phyloP scores from a whole-genome alignment of 2,797 vertebrate species.

The Ambastaia sidthimunki region DNA sequence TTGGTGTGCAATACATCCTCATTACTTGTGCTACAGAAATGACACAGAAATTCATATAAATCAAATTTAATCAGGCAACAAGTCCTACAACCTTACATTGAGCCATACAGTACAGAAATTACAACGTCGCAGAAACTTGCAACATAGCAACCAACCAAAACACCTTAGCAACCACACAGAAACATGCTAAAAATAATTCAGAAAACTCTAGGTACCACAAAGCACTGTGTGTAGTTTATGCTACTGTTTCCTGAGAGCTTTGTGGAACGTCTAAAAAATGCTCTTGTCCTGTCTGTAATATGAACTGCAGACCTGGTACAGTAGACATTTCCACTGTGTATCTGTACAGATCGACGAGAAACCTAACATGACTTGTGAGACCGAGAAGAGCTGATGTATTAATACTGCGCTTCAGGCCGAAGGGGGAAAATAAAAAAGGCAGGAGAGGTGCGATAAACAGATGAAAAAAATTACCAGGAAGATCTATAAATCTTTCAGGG shows the following conservation, averaged over 20 bases:
- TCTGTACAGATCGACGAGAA: background rate
- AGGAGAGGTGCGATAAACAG: conserved; percentile 19
- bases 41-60: too few species aligned
- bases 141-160: too few species aligned
- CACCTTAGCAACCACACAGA: too few species aligned
- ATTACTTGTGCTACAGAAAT: too few species aligned
- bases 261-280: background rate
- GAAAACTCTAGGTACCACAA: too few species aligned
- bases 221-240: background rate
- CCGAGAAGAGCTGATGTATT: background rate
- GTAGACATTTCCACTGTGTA: background rate
- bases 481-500: conserved; percentile 46
- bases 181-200: too few species aligned
- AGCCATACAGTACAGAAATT: too few species aligned
- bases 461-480: background rate
- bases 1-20: too few species aligned
- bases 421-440: background rate
- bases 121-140: too few species aligned
- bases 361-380: background rate
- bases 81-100: too few species aligned
- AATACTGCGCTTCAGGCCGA: background rate
- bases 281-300: background rate
- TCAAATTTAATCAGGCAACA: too few species aligned
- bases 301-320: background rate
- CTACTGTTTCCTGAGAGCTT: background rate